phyloP scores from a whole-genome alignment of 2,113 vertebrate genomes.

The Leptobrachium ailaonicum region DNA sequence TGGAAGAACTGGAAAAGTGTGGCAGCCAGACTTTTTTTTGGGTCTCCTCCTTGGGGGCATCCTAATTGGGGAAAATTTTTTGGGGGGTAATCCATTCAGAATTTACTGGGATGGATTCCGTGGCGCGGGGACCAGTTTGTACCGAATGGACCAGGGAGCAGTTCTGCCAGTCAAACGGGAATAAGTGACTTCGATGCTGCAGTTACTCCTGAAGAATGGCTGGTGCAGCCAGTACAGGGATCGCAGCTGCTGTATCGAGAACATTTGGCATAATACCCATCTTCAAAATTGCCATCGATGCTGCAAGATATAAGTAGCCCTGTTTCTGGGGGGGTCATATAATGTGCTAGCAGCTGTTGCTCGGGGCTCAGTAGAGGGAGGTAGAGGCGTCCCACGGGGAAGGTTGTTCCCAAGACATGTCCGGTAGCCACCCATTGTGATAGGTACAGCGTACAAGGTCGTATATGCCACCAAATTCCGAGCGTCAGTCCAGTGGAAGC shows the following conservation, averaged over 20 bases:
- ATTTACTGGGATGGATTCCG: too few relatives aligned
- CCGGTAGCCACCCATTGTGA: conserved; percentile 80
- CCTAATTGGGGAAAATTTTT: too few relatives aligned
- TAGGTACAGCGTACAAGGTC: conserved; percentile 68
- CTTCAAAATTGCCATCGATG: conserved; percentile 86
- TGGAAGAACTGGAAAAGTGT: too few relatives aligned
- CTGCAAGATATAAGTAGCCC: conserved; percentile 55
- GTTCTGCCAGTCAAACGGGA: conserved; percentile 91
- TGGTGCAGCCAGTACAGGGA: conserved; percentile 79
- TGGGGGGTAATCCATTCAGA: too few relatives aligned
- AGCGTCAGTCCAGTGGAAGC: conserved; percentile 73
- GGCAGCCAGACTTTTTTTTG: too few relatives aligned
- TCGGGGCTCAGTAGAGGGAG: neutral
- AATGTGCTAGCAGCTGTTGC: neutral
- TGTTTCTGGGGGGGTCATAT: too few relatives aligned
- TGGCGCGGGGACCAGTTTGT: too few relatives aligned
- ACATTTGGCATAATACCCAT: conserved; percentile 84
- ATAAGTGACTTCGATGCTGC: conserved; percentile 82
- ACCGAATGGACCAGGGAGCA: conserved; percentile 88
- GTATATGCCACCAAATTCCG: conserved; percentile 68
- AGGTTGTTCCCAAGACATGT: conserved; percentile 93
- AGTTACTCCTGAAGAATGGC: conserved; percentile 88
- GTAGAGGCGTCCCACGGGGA: conserved; percentile 68
- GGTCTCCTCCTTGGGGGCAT: too few relatives aligned
- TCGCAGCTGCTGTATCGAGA: conserved; percentile 61